Evolutionary conservation across 2,888 invertebrate species (phyloP).

Genomic region (Pseudococcus longispinus): DNA sequence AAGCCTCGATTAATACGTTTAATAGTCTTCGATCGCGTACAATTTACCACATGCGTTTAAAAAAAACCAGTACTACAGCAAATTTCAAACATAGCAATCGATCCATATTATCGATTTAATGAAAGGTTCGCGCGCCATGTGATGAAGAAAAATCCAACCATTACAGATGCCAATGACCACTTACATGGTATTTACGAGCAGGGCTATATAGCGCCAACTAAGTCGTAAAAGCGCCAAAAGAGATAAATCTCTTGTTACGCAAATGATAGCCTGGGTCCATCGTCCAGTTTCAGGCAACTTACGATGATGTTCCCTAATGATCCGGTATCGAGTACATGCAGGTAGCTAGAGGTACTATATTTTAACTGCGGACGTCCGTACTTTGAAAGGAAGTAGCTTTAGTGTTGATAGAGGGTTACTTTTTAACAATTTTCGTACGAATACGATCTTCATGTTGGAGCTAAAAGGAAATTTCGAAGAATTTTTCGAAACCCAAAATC

Average conservation of each 20-base stretch:
- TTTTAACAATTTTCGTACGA: too few relatives aligned
- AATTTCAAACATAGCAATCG: conserved; percentile 19
- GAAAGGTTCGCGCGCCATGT: not conserved
- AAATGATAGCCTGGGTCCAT: not conserved
- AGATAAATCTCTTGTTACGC: not conserved
- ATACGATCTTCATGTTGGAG: too few relatives aligned
- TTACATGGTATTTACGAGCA: not conserved
- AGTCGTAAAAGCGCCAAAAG: not conserved
- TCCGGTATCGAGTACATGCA: too few relatives aligned
- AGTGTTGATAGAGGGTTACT: too few relatives aligned
- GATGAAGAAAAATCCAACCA: not conserved
- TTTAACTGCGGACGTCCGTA: too few relatives aligned
- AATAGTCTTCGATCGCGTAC: not conserved
- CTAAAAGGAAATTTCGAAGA: too few relatives aligned
- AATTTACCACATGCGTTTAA: not conserved
- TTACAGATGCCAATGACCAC: conserved; percentile 1
- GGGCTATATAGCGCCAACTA: not conserved
- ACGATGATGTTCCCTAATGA: too few relatives aligned
- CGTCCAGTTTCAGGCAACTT: not conserved
- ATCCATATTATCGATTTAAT: conserved; percentile 10
- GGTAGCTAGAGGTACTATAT: too few relatives aligned
- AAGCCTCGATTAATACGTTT: not conserved
- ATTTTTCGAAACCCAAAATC: too few relatives aligned
- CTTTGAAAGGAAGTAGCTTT: too few relatives aligned
- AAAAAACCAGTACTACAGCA: not conserved